Conservation (phyloP, 2,797 vertebrate species). For the Melopsittacus undulatus region DNA sequence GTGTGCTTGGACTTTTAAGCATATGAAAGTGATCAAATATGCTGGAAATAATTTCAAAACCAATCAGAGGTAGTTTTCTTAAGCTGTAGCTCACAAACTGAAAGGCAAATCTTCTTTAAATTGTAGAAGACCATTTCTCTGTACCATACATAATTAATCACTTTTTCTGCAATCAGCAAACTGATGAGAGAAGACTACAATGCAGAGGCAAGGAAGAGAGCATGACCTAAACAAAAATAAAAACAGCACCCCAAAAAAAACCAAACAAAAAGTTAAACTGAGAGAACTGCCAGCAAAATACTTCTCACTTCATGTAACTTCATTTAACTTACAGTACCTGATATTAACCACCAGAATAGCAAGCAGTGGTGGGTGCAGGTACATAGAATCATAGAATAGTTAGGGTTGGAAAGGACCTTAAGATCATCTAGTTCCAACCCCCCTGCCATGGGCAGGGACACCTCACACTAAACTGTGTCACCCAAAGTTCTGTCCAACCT, state of each 20-base stretch:
- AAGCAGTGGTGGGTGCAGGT: background rate
- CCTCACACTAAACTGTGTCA: too few species aligned
- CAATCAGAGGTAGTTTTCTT: background rate
- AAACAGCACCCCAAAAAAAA: fast-evolving
- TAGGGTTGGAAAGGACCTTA: too few species aligned
- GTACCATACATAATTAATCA: background rate
- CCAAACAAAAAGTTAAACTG: background rate
- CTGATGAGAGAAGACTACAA: background rate
- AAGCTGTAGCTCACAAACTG: background rate
- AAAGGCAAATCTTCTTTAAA: background rate
- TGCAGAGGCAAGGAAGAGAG: background rate
- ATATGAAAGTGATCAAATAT: background rate
- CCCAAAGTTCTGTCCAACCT: too few species aligned
- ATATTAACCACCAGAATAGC: background rate
- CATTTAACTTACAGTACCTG: background rate
- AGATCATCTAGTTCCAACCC: too few species aligned
- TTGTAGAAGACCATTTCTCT: background rate
- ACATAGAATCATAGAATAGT: background rate
- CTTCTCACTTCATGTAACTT: background rate
- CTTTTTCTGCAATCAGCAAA: background rate
- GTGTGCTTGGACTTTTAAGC: background rate
- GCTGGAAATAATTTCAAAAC: background rate
- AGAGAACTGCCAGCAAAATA: background rate
- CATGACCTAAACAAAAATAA: background rate
- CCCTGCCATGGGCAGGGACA: too few species aligned